Evolutionary conservation across 2,113 vertebrate species (phyloP).

Genomic region (Takifugu bimaculatus): DNA sequence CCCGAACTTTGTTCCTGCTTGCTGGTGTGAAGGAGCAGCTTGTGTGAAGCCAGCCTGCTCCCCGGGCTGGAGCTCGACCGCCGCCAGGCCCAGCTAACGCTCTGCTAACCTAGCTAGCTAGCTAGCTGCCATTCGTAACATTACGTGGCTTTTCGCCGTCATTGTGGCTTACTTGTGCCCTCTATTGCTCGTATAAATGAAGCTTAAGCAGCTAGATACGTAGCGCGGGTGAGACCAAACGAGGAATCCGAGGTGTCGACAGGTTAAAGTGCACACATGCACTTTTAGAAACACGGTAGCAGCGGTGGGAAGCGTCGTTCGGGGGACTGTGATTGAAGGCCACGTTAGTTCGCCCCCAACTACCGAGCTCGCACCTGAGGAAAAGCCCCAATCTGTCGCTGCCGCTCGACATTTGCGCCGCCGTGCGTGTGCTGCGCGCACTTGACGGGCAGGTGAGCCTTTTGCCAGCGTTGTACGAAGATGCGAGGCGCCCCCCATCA

Average conservation of each 20-base stretch:
- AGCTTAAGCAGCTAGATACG: background rate
- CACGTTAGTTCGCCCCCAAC: slow-evolving; percentile 22
- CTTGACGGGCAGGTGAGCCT: slow-evolving; percentile 8
- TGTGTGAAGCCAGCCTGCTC: background rate
- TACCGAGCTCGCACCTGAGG: background rate
- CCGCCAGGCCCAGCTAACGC: slow-evolving; percentile 42
- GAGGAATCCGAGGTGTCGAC: slow-evolving; percentile 14
- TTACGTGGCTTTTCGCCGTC: rapidly evolving
- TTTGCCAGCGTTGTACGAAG: slow-evolving; percentile 37
- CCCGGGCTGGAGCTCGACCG: slow-evolving; percentile 3
- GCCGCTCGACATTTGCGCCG: background rate
- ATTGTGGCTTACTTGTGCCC: rapidly evolving
- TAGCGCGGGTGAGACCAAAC: background rate
- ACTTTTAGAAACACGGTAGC: slow-evolving; percentile 8
- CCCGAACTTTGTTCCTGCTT: background rate
- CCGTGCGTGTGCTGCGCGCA: background rate
- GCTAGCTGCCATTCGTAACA: background rate
- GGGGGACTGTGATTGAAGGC: slow-evolving; percentile 50
- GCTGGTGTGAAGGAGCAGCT: background rate
- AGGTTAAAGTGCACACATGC: background rate
- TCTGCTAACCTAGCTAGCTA: slow-evolving; percentile 37
- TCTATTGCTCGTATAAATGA: rapidly evolving
- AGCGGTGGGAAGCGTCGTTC: slow-evolving; percentile 15
- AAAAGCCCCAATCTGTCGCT: background rate
- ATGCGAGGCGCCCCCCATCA: slow-evolving; percentile 52